Conservation (phyloP, 2,888 invertebrate genomes). For the Tetrapedia diversipes region DNA sequence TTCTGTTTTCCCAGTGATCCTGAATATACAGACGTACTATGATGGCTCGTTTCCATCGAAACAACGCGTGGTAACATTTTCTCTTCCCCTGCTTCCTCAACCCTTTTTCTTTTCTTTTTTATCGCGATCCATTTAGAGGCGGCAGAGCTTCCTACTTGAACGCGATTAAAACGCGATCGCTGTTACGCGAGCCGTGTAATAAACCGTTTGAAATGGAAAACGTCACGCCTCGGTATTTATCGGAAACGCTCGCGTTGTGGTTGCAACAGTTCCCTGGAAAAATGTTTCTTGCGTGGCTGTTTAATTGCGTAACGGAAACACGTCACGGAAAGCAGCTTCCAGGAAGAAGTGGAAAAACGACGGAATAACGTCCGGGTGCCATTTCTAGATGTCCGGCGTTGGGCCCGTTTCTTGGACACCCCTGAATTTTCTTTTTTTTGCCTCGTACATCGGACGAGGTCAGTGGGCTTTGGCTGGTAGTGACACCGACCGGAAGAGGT, state of each 20-base stretch:
- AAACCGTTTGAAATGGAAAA: slow-evolving; percentile 45
- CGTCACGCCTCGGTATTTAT: slow-evolving; percentile 37
- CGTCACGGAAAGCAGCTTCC: slow-evolving; percentile 19
- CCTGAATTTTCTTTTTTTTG: not conserved
- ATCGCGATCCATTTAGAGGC: not conserved
- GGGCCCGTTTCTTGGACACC: not conserved
- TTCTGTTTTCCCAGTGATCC: not conserved
- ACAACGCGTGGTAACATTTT: slow-evolving; percentile 11
- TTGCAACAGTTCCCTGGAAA: slow-evolving; percentile 31
- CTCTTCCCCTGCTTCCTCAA: not conserved
- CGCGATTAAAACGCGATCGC: slow-evolving; percentile 10
- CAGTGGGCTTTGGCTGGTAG: slow-evolving; percentile 68
- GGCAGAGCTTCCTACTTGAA: not conserved
- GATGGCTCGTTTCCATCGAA: slow-evolving; percentile 35
- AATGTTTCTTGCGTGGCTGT: not conserved
- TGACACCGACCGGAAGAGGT: slow-evolving; percentile 79
- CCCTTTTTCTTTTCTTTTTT: not conserved
- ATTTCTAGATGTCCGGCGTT: not conserved
- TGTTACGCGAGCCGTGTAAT: slow-evolving; percentile 42
- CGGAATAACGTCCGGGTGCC: too few relatives aligned
- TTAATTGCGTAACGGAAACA: slow-evolving; percentile 18
- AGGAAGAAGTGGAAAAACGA: not conserved
- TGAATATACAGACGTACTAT: slow-evolving; percentile 18
- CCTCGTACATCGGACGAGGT: not conserved
- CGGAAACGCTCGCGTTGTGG: slow-evolving; percentile 25